These are phyloP conservation scores for Rhagonycha lutea DNA, from an alignment of 2,888 invertebrate genomes.

Conservation along the genomic window DNA sequence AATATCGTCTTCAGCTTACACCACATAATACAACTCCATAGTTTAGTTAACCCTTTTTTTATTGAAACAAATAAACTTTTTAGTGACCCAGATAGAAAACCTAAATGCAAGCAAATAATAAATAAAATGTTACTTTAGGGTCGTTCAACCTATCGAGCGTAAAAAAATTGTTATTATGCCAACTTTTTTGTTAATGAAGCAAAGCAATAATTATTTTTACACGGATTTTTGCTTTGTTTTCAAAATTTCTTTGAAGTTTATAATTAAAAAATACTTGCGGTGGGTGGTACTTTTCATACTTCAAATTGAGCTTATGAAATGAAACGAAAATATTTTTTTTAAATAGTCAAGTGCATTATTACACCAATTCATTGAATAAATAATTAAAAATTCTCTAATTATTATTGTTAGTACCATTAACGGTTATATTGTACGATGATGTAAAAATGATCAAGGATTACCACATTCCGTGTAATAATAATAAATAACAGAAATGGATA, in stretches of 20 bases:
- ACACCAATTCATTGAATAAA: background rate
- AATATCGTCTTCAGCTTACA: slow-evolving; percentile 14
- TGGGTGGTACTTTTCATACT: background rate
- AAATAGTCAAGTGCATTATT: background rate
- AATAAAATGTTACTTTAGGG: slow-evolving; percentile 4
- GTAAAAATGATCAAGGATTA: background rate
- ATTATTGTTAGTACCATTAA: background rate
- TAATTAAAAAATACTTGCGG: background rate
- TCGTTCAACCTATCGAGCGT: slow-evolving; percentile 9
- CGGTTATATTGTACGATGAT: background rate
- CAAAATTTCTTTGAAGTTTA: background rate
- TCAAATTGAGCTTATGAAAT: background rate
- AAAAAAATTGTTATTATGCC: slow-evolving; percentile 4
- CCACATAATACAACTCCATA: background rate
- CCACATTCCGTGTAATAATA: background rate
- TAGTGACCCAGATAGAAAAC: slow-evolving; percentile 3
- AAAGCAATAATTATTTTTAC: background rate
- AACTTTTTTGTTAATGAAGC: slow-evolving; percentile 9
- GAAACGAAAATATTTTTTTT: background rate
- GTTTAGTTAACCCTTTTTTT: background rate
- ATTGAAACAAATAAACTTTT: background rate
- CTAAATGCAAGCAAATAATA: background rate
- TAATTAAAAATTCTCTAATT: background rate
- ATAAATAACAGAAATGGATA: background rate
- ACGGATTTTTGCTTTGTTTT: background rate